phyloP scores from a whole-genome alignment of 1,140 invertebrate genomes.

The Reticulitermes speratus region DNA sequence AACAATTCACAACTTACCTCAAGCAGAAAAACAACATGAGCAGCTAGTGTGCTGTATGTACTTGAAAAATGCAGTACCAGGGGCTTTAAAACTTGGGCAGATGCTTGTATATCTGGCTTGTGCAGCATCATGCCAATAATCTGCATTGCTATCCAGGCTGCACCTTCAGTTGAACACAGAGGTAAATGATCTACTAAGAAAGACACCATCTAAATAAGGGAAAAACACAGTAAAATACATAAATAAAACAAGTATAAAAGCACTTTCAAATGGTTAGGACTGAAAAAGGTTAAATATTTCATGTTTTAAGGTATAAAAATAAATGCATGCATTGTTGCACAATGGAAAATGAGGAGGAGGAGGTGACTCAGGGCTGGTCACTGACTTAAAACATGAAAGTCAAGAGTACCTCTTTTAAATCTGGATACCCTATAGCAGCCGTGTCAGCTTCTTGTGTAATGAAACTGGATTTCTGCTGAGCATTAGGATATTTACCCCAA shows the following conservation, averaged over 20 bases:
- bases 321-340: too few species aligned
- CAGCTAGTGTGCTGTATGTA: neutral
- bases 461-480: neutral
- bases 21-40: slow-evolving; percentile 17
- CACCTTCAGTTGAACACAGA: slow-evolving; percentile 8
- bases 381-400: neutral
- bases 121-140: slow-evolving; percentile 25
- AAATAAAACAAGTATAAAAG: too few species aligned
- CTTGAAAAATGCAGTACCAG: neutral
- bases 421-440: neutral
- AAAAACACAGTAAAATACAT: too few species aligned
- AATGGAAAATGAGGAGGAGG: too few species aligned
- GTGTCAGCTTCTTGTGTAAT: neutral
- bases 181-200: slow-evolving; percentile 21
- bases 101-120: slow-evolving; percentile 13
- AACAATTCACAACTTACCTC: neutral
- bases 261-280: too few species aligned
- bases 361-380: too few species aligned
- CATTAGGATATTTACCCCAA: neutral
- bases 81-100: neutral
- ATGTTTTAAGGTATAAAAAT: too few species aligned
- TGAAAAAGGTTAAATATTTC: too few species aligned
- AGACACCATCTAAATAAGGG: slow-evolving; percentile 4
- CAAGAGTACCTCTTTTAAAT: neutral
- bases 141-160: neutral